Base-by-base conservation (phyloP, 2,797 vertebrate species). In the Octomys mimax region DNA sequence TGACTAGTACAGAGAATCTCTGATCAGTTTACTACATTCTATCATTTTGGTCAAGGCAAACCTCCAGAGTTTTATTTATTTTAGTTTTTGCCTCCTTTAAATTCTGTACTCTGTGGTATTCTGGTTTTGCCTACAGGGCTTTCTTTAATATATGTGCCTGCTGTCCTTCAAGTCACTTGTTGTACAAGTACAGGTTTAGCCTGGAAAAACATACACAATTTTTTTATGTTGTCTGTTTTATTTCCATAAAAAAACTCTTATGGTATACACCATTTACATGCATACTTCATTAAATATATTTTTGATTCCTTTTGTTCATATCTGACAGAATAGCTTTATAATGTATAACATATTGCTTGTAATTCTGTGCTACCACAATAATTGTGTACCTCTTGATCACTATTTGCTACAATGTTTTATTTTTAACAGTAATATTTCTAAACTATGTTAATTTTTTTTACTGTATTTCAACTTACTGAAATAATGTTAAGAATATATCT, bases 81-180 rank as follows among this genome's bases (percentile, higher is more conserved):
- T 87, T 93, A 28, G 19, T 89, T 78, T 24, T 84, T 92, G 24
- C 6, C 36, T 96, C 71, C 24, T 84, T 81, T 16, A 92, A 73
- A 14, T 1, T 5, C 77, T 24, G 1, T 26, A 59, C 24, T 68
- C 24, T 84, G 28, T 75, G 19, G 52, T 77, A 61, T 18, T 92
- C 22, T 49, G 52, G 21, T 57, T 92, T 89, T 26, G 4, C 16
- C 21, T 11, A 22, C 6, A 57, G 13, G 18, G 14, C 12, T 0
- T 3, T 71, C 18, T 80, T 22, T 36, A 71, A 64, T 31, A 14
- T 39, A 61, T 22, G 80, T 42, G 61, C 28, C 22, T 81, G 28
- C 36, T 52, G 7, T n/a, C 6, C 16, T 89, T 89, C 83, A 36
- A 92, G 14, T 80, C 5, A 78, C 31, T 26, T 59, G 16, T 54